Evolutionary conservation across 2,888 invertebrate genomes (phyloP).

Genomic region (Strigamia transsilvanica): DNA sequence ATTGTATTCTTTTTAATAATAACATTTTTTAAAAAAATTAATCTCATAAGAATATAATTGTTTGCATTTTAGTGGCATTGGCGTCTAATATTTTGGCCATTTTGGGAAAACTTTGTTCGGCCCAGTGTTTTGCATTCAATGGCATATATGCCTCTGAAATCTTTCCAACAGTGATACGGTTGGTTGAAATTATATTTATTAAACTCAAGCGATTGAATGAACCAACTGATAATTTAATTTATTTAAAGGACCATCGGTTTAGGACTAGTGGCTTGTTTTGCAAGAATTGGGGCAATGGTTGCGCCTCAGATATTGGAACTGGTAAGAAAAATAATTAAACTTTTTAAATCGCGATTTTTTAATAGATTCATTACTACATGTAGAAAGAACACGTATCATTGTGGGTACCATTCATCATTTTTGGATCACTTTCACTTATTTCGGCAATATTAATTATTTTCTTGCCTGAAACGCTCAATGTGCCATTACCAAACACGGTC

Average conservation of each 20-base stretch:
- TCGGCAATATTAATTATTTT: neutral
- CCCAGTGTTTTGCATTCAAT: conserved; percentile 66
- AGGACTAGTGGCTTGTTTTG: conserved; percentile 67
- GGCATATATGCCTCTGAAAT: conserved; percentile 63
- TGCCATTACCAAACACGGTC: neutral
- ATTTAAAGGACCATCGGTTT: conserved; percentile 58
- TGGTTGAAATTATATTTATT: neutral
- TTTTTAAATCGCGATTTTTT: neutral
- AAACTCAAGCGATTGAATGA: neutral
- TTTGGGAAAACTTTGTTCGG: conserved; percentile 65
- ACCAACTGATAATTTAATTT: neutral
- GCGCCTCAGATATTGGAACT: conserved; percentile 65
- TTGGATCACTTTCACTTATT: neutral
- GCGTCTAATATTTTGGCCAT: conserved; percentile 57
- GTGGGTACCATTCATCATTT: conserved; percentile 54
- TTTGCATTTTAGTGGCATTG: neutral
- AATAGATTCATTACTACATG: neutral
- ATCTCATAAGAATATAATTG: neutral
- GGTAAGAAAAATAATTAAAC: conserved; percentile 55
- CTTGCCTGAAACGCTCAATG: conserved; percentile 8
- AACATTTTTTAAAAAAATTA: no score
- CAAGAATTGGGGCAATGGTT: conserved; percentile 66
- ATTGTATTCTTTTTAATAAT: neutral
- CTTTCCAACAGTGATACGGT: conserved; percentile 61
- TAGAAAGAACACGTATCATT: conserved; percentile 54